These are phyloP conservation scores for Sander vitreus DNA, from an alignment of 2,113 vertebrate genomes.

Conservation along the genomic window DNA sequence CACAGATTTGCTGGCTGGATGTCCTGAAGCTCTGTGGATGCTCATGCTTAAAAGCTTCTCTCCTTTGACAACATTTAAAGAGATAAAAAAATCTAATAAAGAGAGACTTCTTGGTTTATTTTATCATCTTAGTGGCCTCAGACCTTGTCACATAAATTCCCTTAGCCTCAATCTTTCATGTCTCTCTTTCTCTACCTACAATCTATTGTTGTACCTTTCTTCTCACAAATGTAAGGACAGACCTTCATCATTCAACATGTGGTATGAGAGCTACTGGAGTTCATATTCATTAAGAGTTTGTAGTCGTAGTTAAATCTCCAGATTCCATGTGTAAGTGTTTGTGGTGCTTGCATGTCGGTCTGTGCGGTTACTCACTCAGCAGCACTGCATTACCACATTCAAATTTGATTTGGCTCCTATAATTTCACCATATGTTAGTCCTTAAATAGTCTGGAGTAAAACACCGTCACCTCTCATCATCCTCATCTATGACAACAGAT, in stretches of 20 bases:
- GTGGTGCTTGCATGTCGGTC: conserved; percentile 15
- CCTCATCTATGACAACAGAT: conserved; percentile 13
- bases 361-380: background rate
- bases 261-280: background rate
- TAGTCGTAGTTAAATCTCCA: background rate
- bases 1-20: conserved; percentile 6
- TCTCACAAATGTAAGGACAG: background rate
- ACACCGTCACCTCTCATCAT: conserved; percentile 12
- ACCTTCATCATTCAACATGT: background rate
- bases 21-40: conserved; percentile 16
- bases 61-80: background rate
- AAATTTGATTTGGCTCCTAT: conserved; percentile 41
- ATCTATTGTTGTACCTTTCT: background rate
- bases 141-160: background rate
- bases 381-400: conserved; percentile 12
- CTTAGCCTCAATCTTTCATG: background rate
- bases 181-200: background rate
- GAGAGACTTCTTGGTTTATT: background rate
- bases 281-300: background rate
- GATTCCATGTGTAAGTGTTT: background rate
- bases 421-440: conserved; percentile 33
- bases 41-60: conserved; percentile 6
- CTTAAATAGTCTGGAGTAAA: conserved; percentile 34
- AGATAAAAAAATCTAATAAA: conserved; percentile 20
- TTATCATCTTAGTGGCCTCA: background rate